Base-by-base conservation (phyloP, 2,797 vertebrate species). In the Gallirallus australis region DNA sequence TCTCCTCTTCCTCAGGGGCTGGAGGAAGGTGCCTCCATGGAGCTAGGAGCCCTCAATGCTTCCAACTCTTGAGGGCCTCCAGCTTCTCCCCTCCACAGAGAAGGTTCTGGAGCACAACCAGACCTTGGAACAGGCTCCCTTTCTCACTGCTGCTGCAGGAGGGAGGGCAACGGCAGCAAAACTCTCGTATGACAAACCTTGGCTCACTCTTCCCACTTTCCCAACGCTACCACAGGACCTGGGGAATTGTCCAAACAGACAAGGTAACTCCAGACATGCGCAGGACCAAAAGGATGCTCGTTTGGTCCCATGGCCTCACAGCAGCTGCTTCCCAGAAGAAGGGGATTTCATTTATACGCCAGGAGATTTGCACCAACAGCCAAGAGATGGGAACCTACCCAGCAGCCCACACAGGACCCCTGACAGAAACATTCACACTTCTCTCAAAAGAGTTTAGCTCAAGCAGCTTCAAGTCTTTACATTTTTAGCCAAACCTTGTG, bases 221-320 rank as follows among this genome's bases (percentile, higher is more conserved):
- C 35, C 48, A 30, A 0, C 1, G 14, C 23, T 42, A 33, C 31
- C 59, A 60, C 19, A 45, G n/a, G 48, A 53, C 19, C 48, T 24
- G 16, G 25, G 14, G 42, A 56, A 47, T 37, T 5, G 0, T 42
- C 66, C 3, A 0, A 1, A 25, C 30, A 25, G 48, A 12, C 30
- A 17, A 47, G 33, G n/a, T n/a, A 19, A 50, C 40, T 21, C 31
- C 60, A 80, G 57, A 10, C 1, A 1, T 1, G 1, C 39, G 50
- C 2, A 19, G 52, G 27, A 40, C 30, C 33, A 28, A 54, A 70
- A 68, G 47, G 61, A 57, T 33, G 25, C 37, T 82, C 0, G 42
- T 61, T 50, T 57, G 45, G 33, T 48, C 27, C 35, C 0, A 0
- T 2, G 9, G 15, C 25, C 35, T 17, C 28, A 28, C 23, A 56